phyloP scores from a whole-genome alignment of 2,797 vertebrate species.

The Echiichthys vipera region DNA sequence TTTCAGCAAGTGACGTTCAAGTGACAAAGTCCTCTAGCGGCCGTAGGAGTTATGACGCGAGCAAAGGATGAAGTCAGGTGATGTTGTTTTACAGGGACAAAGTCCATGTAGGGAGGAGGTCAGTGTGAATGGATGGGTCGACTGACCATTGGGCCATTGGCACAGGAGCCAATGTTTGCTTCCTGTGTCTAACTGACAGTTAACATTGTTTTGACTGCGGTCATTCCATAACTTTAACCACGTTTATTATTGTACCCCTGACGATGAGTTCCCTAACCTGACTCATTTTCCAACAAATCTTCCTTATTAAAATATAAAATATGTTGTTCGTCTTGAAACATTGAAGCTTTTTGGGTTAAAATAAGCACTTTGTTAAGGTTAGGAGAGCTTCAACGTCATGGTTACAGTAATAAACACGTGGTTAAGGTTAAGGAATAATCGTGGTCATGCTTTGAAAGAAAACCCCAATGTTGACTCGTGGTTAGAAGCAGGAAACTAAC shows the following conservation, averaged over 20 bases:
- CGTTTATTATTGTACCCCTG: background rate
- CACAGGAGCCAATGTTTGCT: background rate
- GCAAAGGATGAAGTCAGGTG: background rate
- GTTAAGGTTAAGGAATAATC: background rate
- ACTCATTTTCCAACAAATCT: background rate
- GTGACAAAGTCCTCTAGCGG: background rate
- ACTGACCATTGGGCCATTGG: background rate
- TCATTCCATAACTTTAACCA: background rate
- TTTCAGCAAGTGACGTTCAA: background rate
- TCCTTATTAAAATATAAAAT: background rate
- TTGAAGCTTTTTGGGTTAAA: background rate
- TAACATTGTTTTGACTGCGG: background rate
- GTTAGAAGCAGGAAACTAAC: background rate
- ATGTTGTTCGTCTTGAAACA: background rate
- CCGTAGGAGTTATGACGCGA: background rate
- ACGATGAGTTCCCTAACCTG: background rate
- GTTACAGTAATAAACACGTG: background rate
- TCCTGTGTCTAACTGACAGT: background rate
- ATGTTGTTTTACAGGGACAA: background rate
- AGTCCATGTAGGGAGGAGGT: background rate
- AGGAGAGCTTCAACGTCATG: background rate
- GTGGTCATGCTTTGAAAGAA: background rate
- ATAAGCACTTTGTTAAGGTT: background rate
- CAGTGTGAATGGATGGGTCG: background rate
- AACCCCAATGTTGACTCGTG: background rate